phyloP scores from a whole-genome alignment of 2,113 vertebrate genomes.

The Thalassarche chlororhynchos region DNA sequence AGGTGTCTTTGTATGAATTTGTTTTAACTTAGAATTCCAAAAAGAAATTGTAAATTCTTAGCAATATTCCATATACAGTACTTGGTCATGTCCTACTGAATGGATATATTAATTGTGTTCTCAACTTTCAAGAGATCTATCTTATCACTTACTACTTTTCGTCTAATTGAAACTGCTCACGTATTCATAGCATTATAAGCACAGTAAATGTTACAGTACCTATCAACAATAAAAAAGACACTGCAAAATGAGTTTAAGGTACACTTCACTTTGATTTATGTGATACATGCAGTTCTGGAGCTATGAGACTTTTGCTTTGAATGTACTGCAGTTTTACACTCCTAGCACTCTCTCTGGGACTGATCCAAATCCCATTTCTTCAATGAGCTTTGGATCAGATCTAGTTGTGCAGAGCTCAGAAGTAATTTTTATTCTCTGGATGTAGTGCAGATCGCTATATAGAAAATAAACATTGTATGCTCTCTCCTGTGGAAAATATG shows the following conservation, averaged over 20 bases:
- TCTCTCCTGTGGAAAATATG: slow-evolving; percentile 38
- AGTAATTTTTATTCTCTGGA: slow-evolving; percentile 38
- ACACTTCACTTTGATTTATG: slow-evolving; percentile 55
- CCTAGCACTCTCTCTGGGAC: slow-evolving; percentile 58
- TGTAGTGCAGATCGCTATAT: background rate
- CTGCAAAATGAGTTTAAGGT: background rate
- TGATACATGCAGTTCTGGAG: background rate
- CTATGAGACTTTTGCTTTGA: slow-evolving; percentile 35
- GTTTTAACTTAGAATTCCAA: background rate
- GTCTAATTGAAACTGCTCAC: background rate
- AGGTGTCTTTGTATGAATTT: background rate
- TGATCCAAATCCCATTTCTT: slow-evolving; percentile 40
- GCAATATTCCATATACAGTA: background rate
- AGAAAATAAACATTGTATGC: slow-evolving; percentile 36
- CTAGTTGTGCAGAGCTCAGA: slow-evolving; percentile 15
- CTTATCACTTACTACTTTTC: background rate
- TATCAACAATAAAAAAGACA: background rate
- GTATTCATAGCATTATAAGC: background rate
- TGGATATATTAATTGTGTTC: background rate
- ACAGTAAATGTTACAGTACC: background rate
- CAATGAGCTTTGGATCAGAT: slow-evolving; percentile 30
- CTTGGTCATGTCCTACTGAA: background rate
- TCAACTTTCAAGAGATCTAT: background rate
- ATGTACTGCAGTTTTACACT: slow-evolving; percentile 40
- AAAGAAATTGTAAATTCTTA: background rate